Evolutionary conservation across 2,888 invertebrate genomes (phyloP).

Genomic region (Drosophila peninsularis): DNA sequence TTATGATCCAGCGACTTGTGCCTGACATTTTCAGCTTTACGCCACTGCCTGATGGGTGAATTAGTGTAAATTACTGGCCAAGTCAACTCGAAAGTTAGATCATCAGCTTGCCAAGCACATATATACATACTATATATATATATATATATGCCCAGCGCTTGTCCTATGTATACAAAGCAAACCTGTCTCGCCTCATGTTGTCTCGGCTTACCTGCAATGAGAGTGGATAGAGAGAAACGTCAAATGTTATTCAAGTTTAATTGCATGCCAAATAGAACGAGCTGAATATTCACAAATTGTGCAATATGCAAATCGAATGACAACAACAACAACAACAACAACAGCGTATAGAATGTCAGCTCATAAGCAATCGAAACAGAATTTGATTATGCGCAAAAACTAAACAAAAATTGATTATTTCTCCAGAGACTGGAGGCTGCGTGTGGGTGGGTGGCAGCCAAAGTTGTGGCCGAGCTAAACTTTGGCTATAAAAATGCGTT

Average conservation of each 20-base stretch:
- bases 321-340: slow-evolving; percentile 28
- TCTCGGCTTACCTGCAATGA: slow-evolving; percentile 69
- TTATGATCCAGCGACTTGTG: slow-evolving; percentile 71
- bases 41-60: slow-evolving; percentile 58
- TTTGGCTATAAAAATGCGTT: slow-evolving; percentile 53
- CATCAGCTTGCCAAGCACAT: slow-evolving; percentile 17
- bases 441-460: too few species aligned
- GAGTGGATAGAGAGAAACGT: slow-evolving; percentile 23
- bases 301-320: slow-evolving; percentile 52
- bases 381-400: slow-evolving; percentile 59
- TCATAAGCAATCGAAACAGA: slow-evolving; percentile 46
- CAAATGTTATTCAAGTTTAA: slow-evolving; percentile 47
- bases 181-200: slow-evolving; percentile 14
- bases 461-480: too few species aligned
- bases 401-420: slow-evolving; percentile 66
- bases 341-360: slow-evolving; percentile 19
- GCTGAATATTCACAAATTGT: slow-evolving; percentile 33
- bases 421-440: too few species aligned
- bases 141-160: too few species aligned
- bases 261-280: slow-evolving; percentile 19
- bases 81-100: slow-evolving; percentile 47
- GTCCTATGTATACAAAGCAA: slow-evolving; percentile 16
- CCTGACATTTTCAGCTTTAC: slow-evolving; percentile 64
- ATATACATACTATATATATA: slow-evolving; percentile 1
- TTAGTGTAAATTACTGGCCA: slow-evolving; percentile 55